Percentiles rank a stretch among this genome's conserved stretches.
Evolutionary conservation across 2,888 invertebrate genomes (phyloP).

Genomic region (Fabriciana adippe): DNA sequence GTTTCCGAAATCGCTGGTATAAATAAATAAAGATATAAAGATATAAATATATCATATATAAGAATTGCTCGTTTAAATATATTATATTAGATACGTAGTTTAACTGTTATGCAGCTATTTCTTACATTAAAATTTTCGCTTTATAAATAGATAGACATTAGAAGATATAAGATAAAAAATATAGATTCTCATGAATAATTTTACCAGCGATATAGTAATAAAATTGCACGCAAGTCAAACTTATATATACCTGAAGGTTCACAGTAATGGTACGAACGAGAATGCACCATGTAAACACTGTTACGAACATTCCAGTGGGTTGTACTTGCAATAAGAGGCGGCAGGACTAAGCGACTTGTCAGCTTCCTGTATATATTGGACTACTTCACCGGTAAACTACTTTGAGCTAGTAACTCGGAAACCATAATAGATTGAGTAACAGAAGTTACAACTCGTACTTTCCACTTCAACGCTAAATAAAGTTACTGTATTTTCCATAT

Average conservation of each 20-base stretch:
- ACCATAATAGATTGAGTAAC: conserved; percentile 7
- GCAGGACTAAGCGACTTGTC: conserved; percentile 22
- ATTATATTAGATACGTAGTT: no score
- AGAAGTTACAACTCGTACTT: conserved; percentile 7
- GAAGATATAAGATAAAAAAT: background rate
- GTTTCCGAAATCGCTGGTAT: no score
- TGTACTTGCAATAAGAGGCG: conserved; percentile 14
- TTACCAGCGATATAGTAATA: background rate
- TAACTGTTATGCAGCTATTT: no score
- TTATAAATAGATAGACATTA: no score
- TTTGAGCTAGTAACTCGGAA: conserved; percentile 14
- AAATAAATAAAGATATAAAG: no score
- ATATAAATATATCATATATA: no score
- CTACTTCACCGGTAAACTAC: conserved; percentile 28
- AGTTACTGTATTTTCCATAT: no score
- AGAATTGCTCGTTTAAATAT: no score
- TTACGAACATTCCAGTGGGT: conserved; percentile 3
- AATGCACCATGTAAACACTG: conserved; percentile 8
- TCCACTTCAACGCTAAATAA: conserved; percentile 3
- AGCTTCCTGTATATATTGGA: conserved; percentile 11
- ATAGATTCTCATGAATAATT: background rate
- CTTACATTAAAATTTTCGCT: no score
- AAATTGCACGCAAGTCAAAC: background rate
- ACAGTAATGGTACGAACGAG: background rate
- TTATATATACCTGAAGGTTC: background rate